These are phyloP conservation scores for Shinisaurus crocodilurus DNA, from an alignment of 2,113 vertebrate species.

Conservation along the genomic window DNA sequence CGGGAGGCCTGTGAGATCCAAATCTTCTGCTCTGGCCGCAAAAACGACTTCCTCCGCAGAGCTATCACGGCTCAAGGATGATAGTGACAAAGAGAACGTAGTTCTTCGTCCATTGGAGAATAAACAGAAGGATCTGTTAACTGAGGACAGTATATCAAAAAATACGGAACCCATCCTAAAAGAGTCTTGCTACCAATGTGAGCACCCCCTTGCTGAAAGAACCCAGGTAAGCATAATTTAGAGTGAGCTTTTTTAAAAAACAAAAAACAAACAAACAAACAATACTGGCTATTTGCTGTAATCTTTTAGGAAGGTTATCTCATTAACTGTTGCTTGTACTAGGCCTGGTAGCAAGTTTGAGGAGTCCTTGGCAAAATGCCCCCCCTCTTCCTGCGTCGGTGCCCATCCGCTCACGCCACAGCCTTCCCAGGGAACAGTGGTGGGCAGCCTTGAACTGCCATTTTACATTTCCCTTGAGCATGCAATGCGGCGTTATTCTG, in stretches of 20 bases:
- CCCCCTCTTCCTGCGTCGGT: too few relatives aligned
- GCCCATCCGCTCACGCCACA: too few relatives aligned
- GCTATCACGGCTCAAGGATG: conserved; percentile 76
- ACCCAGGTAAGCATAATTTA: conserved; percentile 70
- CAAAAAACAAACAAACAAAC: too few relatives aligned
- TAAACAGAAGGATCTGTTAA: conserved; percentile 48
- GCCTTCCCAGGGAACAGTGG: too few relatives aligned
- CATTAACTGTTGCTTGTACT: background rate
- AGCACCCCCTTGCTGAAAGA: conserved; percentile 66
- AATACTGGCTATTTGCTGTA: background rate
- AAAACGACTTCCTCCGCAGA: conserved; percentile 80
- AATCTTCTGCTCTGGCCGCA: conserved; percentile 82
- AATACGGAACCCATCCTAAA: conserved; percentile 45
- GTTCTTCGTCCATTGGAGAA: conserved; percentile 55
- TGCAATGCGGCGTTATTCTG: too few relatives aligned
- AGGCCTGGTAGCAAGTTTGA: too few relatives aligned
- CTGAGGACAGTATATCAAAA: conserved; percentile 38
- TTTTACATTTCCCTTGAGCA: too few relatives aligned
- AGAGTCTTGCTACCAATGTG: conserved; percentile 53
- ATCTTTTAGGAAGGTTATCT: background rate
- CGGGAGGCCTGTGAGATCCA: conserved; percentile 90
- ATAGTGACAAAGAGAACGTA: conserved; percentile 83
- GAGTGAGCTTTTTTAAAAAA: background rate
- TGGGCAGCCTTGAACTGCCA: too few relatives aligned
- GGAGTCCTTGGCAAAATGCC: too few relatives aligned